Conservation (phyloP, 1,140 invertebrate genomes). For the Caenorhabditis remanei region DNA sequence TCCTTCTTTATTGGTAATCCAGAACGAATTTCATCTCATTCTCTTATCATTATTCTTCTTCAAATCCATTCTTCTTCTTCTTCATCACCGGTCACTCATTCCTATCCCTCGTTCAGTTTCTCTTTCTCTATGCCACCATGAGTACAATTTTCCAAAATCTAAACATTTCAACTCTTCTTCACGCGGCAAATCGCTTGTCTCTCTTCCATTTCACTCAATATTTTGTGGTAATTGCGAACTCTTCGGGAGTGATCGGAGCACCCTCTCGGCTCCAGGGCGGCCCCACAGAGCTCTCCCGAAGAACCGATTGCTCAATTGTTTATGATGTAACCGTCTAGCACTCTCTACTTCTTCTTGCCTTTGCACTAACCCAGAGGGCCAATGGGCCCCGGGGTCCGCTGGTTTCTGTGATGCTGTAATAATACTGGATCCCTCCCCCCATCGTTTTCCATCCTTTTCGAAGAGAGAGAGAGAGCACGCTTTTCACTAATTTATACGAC, state of each 20-base stretch:
- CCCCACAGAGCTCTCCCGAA: background rate
- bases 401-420: conserved; percentile 49
- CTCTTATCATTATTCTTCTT: background rate
- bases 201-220: background rate
- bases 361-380: conserved; percentile 47
- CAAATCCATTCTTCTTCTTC: conserved; percentile 1
- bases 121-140: background rate
- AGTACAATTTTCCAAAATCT: conserved; percentile 36
- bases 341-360: conserved; percentile 1
- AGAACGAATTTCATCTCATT: background rate
- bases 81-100: conserved; percentile 30
- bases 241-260: conserved; percentile 25
- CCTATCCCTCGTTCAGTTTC: conserved; percentile 14
- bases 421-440: conserved; percentile 30
- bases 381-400: background rate
- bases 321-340: conserved; percentile 51
- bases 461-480: too few relatives aligned
- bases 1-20: background rate
- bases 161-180: conserved; percentile 38
- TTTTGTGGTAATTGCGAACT: conserved; percentile 55
- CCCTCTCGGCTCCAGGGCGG: background rate
- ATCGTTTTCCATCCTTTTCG: background rate
- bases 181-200: background rate
- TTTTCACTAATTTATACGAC: conserved; percentile 40
- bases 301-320: conserved; percentile 51